Evolutionary conservation across 2,888 invertebrate species (phyloP), one percentile per base, ranked within the genome.

Genomic region (Mayetiola destructor): DNA sequence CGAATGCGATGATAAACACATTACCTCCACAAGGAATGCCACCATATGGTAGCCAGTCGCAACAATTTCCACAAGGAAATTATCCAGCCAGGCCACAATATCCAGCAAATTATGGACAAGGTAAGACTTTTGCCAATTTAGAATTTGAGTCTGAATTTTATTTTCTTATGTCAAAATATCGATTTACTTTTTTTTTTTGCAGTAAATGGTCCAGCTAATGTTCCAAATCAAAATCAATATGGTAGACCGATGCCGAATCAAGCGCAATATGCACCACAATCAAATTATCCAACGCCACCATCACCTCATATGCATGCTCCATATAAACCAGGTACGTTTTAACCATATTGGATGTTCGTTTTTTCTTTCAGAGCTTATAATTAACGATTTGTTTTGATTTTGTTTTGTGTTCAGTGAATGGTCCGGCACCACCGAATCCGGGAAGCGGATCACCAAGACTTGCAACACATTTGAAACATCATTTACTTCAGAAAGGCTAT

Each of bases 401-500:
- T 9, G 21, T 27, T 48, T 8, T 39, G 16, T n/a, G n/a, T 39
- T 48, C 10, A 48, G 48, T 48, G 48, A 48, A 36, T 36, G 54
- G 35, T 16, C 53, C 53, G 1, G 53, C 76, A 39, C 75, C 75
- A 52, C 75, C 76, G 59, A 68, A 66, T 54, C 64, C 65, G 32
- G 63, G 72, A 32, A 72, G 75, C 56, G 69, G 75, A 56, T 74
- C 76, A 36, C 73, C 75, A 55, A 70, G 79, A 62, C 80, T 78
- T 60, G 73, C 80, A 57, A 79, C 79, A 71, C 82, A 82, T 76
- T 75, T 82, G 69, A 82, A 82, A 67, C 81, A 82, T 69, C 82
- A 83, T 71, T 73, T 80, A 60, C 78, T 83, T 75, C 82, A 84
- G 70, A 84, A 84, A 74, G 80, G 82, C 71, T 80, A 79, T 66